These are phyloP conservation scores for Leucoptera coffeella DNA, from an alignment of 2,888 invertebrate genomes.

Conservation along the genomic window DNA sequence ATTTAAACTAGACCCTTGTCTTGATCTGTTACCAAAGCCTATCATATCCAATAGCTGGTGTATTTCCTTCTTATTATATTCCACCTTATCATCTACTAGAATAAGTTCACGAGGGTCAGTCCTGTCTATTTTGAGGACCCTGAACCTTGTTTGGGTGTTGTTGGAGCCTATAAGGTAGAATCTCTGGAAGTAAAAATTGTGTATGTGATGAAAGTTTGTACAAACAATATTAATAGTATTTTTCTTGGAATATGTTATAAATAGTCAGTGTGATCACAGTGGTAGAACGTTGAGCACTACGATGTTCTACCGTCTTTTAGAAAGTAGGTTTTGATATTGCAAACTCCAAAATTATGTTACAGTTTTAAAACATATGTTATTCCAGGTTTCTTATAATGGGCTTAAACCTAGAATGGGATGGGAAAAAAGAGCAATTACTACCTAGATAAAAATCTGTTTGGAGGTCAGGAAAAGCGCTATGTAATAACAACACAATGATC, in stretches of 20 bases:
- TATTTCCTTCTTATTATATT: conserved; percentile 83
- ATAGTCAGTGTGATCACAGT: too few species aligned
- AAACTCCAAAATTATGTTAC: too few species aligned
- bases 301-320: too few species aligned
- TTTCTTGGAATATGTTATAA: too few species aligned
- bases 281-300: too few species aligned
- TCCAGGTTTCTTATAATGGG: not conserved
- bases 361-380: too few species aligned
- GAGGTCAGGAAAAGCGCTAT: too few species aligned
- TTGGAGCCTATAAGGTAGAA: conserved; percentile 95
- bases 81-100: conserved; percentile 85
- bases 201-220: not conserved
- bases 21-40: conserved; percentile 45
- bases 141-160: conserved; percentile 83
- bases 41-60: conserved; percentile 73
- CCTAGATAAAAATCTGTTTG: too few species aligned
- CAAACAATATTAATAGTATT: not conserved
- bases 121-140: conserved; percentile 90
- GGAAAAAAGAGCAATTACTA: not conserved
- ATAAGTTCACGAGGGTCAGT: conserved; percentile 74
- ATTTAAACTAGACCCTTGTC: conserved; percentile 56
- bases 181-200: conserved; percentile 51
- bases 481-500: conserved; percentile 1
- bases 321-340: too few species aligned
- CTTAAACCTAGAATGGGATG: not conserved